Evolutionary conservation across 2,888 invertebrate genomes (phyloP), one percentile per base, ranked within the genome.

Genomic region (Epinotia nisella): DNA sequence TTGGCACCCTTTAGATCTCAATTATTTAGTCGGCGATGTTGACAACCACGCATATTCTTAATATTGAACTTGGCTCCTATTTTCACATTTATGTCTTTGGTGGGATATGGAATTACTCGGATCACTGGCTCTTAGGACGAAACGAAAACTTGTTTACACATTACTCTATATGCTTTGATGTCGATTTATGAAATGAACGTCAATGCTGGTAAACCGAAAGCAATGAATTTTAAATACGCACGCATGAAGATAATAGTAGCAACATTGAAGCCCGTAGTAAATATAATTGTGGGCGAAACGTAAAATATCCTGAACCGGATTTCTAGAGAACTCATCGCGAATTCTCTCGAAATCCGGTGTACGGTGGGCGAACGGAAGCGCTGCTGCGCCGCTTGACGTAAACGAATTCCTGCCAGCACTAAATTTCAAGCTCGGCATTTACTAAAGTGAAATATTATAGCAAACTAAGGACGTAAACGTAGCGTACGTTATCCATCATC

Each of bases 41-140:
- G n/a, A n/a, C n/a, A n/a, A n/a, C n/a, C n/a, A n/a, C n/a, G n/a
- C n/a, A n/a, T n/a, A n/a, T n/a, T n/a, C n/a, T n/a, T n/a, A n/a
- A n/a, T n/a, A n/a, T n/a, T n/a, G n/a, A n/a, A n/a, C n/a, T n/a
- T n/a, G n/a, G n/a, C n/a, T n/a, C n/a, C n/a, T n/a, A n/a, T n/a
- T n/a, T n/a, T n/a, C n/a, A n/a, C n/a, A n/a, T n/a, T n/a, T n/a
- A n/a, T n/a, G n/a, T n/a, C n/a, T n/a, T n/a, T n/a, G n/a, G n/a
- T n/a, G n/a, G n/a, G n/a, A n/a, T 85, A 83, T 79, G 77, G 81
- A 82, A 85, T 84, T 80, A 82, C 79, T 71, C 79, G 79, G 80
- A 79, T 81, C 81, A 76, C 75, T 76, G 75, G 78, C 71, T 73
- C 49, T 41, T 74, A 75, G 76, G 71, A 78, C 76, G 77, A 78